phyloP scores from a whole-genome alignment of 2,797 vertebrate species.

The Rhinoraja longicauda region DNA sequence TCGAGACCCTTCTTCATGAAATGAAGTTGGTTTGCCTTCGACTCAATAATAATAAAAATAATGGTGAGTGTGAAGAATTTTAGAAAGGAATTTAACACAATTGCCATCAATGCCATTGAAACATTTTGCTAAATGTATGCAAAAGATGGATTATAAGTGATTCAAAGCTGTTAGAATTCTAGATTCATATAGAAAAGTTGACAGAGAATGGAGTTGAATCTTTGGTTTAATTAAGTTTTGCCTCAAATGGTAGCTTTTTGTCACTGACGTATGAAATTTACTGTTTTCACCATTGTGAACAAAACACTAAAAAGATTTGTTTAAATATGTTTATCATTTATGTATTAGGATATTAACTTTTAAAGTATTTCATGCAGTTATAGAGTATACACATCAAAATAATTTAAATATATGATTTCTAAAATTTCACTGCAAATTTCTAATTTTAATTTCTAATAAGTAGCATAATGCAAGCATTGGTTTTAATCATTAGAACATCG shows the following conservation, averaged over 20 bases:
- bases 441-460: neutral
- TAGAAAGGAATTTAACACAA: neutral
- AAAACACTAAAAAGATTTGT: neutral
- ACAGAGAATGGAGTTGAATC: neutral
- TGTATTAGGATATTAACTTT: neutral
- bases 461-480: neutral
- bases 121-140: neutral
- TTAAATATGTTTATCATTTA: too few species aligned
- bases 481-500: neutral
- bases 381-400: neutral
- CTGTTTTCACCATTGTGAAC: neutral
- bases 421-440: neutral
- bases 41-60: neutral
- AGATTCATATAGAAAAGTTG: neutral
- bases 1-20: too few species aligned
- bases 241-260: neutral
- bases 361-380: too few species aligned
- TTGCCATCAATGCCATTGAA: neutral
- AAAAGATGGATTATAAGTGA: neutral
- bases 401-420: neutral
- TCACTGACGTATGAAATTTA: neutral
- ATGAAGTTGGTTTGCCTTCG: neutral
- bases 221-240: neutral
- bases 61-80: neutral
- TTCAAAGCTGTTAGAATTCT: neutral